phyloP scores from a whole-genome alignment of 2,888 invertebrate species.

The Cryptocephalus moraei region DNA sequence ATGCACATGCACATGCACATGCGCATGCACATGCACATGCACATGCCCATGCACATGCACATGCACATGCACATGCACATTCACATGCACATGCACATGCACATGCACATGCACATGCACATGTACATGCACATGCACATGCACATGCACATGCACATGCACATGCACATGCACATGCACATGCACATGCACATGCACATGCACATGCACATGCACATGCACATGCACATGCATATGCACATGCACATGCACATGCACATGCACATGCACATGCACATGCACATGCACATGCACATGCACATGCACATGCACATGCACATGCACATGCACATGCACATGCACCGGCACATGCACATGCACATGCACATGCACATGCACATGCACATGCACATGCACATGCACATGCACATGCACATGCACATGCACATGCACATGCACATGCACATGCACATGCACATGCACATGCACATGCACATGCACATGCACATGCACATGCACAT shows the following conservation, averaged over 20 bases:
- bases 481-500: constrained; percentile 1
- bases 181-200: constrained; percentile 1
- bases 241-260: constrained; percentile 1
- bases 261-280: constrained; percentile 1
- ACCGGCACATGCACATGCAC: constrained; percentile 1
- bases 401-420: constrained; percentile 1
- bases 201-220: constrained; percentile 1
- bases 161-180: constrained; percentile 1
- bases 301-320: constrained; percentile 1
- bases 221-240: constrained; percentile 1
- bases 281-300: constrained; percentile 1
- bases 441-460: constrained; percentile 1
- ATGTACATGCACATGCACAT: constrained; percentile 1
- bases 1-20: constrained; percentile 1
- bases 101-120: constrained; percentile 1
- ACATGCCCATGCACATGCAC: no score
- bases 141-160: constrained; percentile 1
- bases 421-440: constrained; percentile 1
- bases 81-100: no score
- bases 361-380: constrained; percentile 1
- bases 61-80: no score
- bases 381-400: constrained; percentile 1
- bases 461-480: constrained; percentile 1
- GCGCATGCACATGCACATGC: no score
- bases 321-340: constrained; percentile 1